Evolutionary conservation across 2,797 vertebrate genomes (phyloP), one percentile per base, ranked within the genome.

Genomic region (Chromobotia macracanthus): DNA sequence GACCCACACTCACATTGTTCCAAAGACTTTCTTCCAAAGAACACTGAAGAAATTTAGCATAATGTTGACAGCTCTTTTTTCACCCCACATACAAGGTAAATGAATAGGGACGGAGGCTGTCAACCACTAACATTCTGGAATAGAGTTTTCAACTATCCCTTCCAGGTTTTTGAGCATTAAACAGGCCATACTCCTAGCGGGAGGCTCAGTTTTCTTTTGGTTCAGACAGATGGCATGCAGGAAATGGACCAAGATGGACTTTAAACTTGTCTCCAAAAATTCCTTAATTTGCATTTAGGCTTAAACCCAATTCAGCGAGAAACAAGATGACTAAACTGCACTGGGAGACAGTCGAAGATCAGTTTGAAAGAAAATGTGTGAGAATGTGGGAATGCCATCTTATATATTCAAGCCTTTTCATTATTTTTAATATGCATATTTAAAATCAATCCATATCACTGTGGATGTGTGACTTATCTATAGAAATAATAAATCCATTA

Each of bases 191-290:
- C 38, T 68, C 66, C n/a, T 69, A 48, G 50, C 1, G 19, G 11
- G 76, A 78, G 76, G 66, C 28, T 78, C 41, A 70, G 13, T 77
- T 71, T 78, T 71, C 44, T 15, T 64, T 71, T 51, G 31, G 9
- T 53, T 71, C 44, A n/a, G 55, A 63, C 58, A 64, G 67, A 25
- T 55, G 67, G 25, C 66, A 69, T 61, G 25, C 44, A 77, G 75
- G 41, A 61, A 63, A 64, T 6, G 46, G 21, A 53, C 25, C n/a
- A 38, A 21, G 28, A 35, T 65, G n/a, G 31, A 64, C 38, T 23
- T n/a, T 63, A 35, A 31, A 67, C 64, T 23, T 44, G 21, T 61
- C 16, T 61, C 55, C 38, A 16, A 48, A 66, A 48, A 66, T 48
- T n/a, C 44, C 38, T 18, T 10, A 10, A 55, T 60, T 71, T 78